Percentiles rank a stretch among this genome's conserved stretches.
phyloP scores from a whole-genome alignment of 2,797 vertebrate species.

The Thunnus albacares region DNA sequence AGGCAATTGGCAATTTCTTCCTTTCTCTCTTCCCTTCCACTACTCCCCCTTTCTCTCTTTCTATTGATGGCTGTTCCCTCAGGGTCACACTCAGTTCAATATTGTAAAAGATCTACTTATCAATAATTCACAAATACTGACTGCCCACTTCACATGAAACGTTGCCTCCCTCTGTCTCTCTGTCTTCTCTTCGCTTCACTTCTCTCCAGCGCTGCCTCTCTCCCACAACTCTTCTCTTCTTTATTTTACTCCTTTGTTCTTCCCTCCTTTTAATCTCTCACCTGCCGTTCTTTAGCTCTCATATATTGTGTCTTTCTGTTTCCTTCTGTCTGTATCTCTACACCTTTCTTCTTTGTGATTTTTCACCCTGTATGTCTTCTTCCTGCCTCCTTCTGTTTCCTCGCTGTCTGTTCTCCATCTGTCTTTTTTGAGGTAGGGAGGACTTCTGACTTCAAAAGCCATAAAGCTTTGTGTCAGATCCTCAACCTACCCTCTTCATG shows the following conservation, averaged over 20 bases:
- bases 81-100: slow-evolving; percentile 61
- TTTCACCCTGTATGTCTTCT: neutral
- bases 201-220: neutral
- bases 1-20: slow-evolving; percentile 25
- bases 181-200: neutral
- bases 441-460: slow-evolving; percentile 16
- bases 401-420: slow-evolving; percentile 4
- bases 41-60: neutral
- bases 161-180: slow-evolving; percentile 13
- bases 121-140: slow-evolving; percentile 72
- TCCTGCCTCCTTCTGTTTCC: neutral
- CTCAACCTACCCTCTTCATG: neutral
- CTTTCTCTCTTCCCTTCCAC: neutral
- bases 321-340: neutral
- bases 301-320: neutral
- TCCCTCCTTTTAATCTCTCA: neutral
- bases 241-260: neutral
- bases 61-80: slow-evolving; percentile 28
- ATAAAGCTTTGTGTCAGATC: neutral
- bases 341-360: slow-evolving; percentile 10
- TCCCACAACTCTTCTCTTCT: neutral
- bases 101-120: slow-evolving; percentile 69
- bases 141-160: slow-evolving; percentile 57
- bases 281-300: neutral
- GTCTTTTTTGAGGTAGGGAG: neutral